Base-by-base conservation (phyloP, 2,888 invertebrate genomes). In the Trissolcus brochymenae region DNA sequence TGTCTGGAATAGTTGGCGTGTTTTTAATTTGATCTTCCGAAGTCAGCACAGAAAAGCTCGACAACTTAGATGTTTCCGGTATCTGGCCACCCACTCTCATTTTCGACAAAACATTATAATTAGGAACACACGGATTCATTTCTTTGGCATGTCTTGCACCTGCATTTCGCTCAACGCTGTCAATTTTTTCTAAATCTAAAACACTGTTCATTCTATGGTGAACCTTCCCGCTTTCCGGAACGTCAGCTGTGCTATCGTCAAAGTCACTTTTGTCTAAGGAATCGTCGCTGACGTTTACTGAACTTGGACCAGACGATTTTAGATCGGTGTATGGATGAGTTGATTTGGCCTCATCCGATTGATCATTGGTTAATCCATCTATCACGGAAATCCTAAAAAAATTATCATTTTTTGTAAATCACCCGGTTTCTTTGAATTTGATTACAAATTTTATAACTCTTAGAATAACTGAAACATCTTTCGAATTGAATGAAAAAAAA, bases 281-380 rank as follows among this genome's bases (percentile, higher is more conserved):
- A 79, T 92, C 92, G 70, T 93, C 93, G 73, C 92, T 93, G 19
- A 89, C 87, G 0, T 91, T 90, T 81, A 87, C 87, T 17, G 91
- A 92, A 90, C 53, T 92, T 89, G 66, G 91, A 90, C 82, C 92
- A 9, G 81, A n/a, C n/a, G n/a, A 91, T 89, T 88, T 92, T 86
- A 19, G 89, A 88, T 87, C 87, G 2, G 84, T 82, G 43, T 85
- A 85, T 59, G 70, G 82, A 35, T 87, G 84, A 55, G 80, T 79
- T 25, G 82, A 83, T 66, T 76, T 76, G 11, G 83, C 85, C 21
- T 86, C 86, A 51, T 88, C 87, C 6, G 76, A 73, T 40, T 76
- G 67, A 35, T 78, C 78, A 14, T 54, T 74, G 13, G 67, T 55
- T 17, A 71, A n/a, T 41, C 67, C 84, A 56, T 88, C 88, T 6